Percentiles rank a stretch among this genome's conserved stretches.
These are phyloP conservation scores for Acrobasis suavella DNA, from an alignment of 2,888 invertebrate species.

Conservation along the genomic window DNA sequence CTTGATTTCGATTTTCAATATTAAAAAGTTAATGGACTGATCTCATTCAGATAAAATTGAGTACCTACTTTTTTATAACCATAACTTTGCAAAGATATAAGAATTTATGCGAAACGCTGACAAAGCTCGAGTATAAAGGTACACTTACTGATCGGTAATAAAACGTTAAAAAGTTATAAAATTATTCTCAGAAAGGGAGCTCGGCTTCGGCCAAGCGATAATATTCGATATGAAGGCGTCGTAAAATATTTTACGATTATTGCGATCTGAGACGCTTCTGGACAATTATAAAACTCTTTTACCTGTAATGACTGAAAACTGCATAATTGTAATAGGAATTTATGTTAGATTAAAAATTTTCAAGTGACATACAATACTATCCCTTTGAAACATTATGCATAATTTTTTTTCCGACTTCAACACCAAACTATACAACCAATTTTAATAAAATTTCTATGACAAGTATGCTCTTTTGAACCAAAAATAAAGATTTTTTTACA, in stretches of 20 bases:
- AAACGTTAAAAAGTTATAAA: slow-evolving; percentile 24
- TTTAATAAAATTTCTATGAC: no score
- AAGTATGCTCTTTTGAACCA: no score
- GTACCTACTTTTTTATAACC: not conserved
- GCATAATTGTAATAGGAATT: not conserved
- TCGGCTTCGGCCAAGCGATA: slow-evolving; percentile 45
- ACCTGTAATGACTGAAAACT: not conserved
- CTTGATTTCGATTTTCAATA: no score
- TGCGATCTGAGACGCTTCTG: slow-evolving; percentile 26
- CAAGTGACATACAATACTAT: no score
- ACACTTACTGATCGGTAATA: slow-evolving; percentile 10
- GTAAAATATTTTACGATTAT: slow-evolving; percentile 56
- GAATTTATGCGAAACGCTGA: slow-evolving; percentile 5
- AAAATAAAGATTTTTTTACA: no score
- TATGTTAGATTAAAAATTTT: no score
- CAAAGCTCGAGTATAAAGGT: slow-evolving; percentile 5
- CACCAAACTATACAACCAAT: no score
- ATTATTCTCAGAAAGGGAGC: slow-evolving; percentile 26
- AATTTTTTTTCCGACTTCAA: no score
- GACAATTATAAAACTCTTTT: slow-evolving; percentile 6
- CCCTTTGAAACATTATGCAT: no score
- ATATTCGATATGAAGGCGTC: slow-evolving; percentile 53
- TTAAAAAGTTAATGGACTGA: no score
- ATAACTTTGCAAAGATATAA: not conserved
- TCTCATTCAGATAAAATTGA: no score